Percentiles rank a stretch among this genome's conserved stretches.
Evolutionary conservation across 2,888 invertebrate genomes (phyloP).

Genomic region (Argyresthia albistria): DNA sequence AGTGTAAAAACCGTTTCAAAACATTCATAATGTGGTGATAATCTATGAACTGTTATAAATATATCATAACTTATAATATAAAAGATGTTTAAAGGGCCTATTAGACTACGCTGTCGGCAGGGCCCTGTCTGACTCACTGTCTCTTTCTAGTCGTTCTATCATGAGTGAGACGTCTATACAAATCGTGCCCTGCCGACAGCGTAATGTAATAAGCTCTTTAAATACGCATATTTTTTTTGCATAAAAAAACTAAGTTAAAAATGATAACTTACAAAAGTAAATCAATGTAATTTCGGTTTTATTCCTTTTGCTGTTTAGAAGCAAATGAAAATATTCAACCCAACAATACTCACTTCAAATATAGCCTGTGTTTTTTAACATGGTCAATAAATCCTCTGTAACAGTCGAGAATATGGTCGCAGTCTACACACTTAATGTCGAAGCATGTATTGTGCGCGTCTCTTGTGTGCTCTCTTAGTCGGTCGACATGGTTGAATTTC

Average conservation of each 20-base stretch:
- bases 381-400: conserved; percentile 71
- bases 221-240: too few species aligned
- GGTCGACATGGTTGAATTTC: background rate
- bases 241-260: too few species aligned
- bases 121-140: too few species aligned
- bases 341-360: conserved; percentile 37
- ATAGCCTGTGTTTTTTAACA: conserved; percentile 61
- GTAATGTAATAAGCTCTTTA: too few species aligned
- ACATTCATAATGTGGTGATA: background rate
- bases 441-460: conserved; percentile 61
- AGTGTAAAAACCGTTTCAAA: background rate
- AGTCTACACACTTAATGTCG: conserved; percentile 70
- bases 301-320: background rate
- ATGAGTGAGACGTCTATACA: too few species aligned
- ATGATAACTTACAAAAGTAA: background rate
- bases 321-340: background rate
- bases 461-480: conserved; percentile 59
- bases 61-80: too few species aligned
- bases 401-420: conserved; percentile 70
- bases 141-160: too few species aligned
- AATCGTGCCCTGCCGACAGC: too few species aligned
- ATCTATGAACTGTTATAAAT: background rate
- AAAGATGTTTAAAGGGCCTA: background rate
- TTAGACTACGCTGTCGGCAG: too few species aligned
- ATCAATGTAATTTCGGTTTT: background rate